phyloP scores from a whole-genome alignment of 2,888 invertebrate species.

The Acleris emargana region DNA sequence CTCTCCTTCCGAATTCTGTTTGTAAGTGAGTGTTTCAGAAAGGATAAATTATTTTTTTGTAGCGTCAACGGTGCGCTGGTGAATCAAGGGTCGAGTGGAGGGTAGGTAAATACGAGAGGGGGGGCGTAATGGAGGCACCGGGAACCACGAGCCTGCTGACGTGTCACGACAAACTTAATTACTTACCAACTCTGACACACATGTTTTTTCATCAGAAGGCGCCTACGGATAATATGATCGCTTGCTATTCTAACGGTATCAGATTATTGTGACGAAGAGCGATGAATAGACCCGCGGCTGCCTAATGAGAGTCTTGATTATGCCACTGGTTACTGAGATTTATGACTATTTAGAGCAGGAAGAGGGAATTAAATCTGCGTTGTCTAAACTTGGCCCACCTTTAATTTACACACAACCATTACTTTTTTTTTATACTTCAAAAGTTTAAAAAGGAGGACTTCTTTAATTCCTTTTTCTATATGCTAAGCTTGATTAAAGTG shows the following conservation, averaged over 20 bases:
- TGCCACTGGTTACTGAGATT: no score
- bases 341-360: no score
- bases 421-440: no score
- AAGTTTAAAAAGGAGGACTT: no score
- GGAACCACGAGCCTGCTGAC: constrained; percentile 17
- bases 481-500: no score
- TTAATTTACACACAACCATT: no score
- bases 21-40: constrained; percentile 29
- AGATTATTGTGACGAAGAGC: background rate
- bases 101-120: constrained; percentile 35
- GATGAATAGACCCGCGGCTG: background rate
- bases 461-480: no score
- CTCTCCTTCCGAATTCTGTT: constrained; percentile 34
- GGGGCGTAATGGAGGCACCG: constrained; percentile 30
- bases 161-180: constrained; percentile 28
- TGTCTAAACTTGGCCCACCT: no score
- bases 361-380: no score
- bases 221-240: background rate
- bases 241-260: background rate
- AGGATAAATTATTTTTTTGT: constrained; percentile 36
- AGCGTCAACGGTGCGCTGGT: constrained; percentile 33
- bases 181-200: constrained; percentile 21
- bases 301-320: no score
- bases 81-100: constrained; percentile 34
- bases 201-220: background rate